Percentiles rank a stretch among this genome's conserved stretches.
These are phyloP conservation scores for Acleris literana DNA, from an alignment of 2,888 invertebrate genomes.

Conservation along the genomic window DNA sequence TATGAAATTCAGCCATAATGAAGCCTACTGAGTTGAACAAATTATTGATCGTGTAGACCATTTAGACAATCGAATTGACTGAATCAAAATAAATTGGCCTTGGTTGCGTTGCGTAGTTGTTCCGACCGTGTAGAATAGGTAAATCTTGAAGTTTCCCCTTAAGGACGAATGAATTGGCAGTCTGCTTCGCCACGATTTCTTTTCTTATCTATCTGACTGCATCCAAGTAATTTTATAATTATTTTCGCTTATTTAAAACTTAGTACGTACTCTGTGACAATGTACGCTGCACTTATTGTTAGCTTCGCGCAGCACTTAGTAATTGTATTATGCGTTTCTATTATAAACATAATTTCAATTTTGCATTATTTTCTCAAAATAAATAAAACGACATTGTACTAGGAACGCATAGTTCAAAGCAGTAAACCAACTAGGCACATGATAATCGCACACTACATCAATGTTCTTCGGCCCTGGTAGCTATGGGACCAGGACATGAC, in stretches of 20 bases:
- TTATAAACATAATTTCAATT: slow-evolving; percentile 29
- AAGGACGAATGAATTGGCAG: background rate
- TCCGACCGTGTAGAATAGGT: too few species aligned
- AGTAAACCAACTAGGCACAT: slow-evolving; percentile 9
- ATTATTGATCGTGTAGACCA: too few species aligned
- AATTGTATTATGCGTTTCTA: slow-evolving; percentile 47
- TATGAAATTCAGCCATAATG: too few species aligned
- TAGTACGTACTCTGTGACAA: slow-evolving; percentile 47
- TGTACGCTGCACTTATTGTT: slow-evolving; percentile 57
- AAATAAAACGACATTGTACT: slow-evolving; percentile 33
- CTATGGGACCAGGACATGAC: slow-evolving; percentile 95
- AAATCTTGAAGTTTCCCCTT: background rate
- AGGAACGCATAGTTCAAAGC: slow-evolving; percentile 45
- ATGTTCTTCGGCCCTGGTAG: slow-evolving; percentile 77
- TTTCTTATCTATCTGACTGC: slow-evolving; percentile 18
- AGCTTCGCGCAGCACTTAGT: slow-evolving; percentile 48
- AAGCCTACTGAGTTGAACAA: too few species aligned
- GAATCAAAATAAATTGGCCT: too few species aligned
- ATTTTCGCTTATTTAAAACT: slow-evolving; percentile 43
- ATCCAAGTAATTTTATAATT: slow-evolving; percentile 22
- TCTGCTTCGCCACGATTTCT: slow-evolving; percentile 15
- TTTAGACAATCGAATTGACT: too few species aligned
- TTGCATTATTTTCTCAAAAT: too few species aligned
- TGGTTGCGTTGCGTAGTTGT: too few species aligned
- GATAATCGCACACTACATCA: slow-evolving; percentile 48